Base-by-base conservation (phyloP, 2,888 invertebrate species). In the Nyleta sp. region DNA sequence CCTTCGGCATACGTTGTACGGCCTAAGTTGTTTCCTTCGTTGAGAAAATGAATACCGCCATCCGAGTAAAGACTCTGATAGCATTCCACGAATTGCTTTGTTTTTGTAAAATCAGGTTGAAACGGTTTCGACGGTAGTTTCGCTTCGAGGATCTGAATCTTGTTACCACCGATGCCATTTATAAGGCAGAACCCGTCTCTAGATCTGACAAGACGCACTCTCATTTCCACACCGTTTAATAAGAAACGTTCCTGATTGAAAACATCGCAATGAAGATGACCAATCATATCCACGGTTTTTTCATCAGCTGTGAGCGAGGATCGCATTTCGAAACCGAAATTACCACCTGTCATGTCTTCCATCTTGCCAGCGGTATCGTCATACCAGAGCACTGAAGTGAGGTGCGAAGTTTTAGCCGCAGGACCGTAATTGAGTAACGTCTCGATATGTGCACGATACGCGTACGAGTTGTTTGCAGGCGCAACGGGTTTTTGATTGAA, bases 11-110 rank as follows among this genome's bases (percentile, higher is more conserved):
- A 84, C 1, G 48, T 18, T 2, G 46, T 10, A 6, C 83, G 57
- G 6, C 52, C 44, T n/a, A 84, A 75, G 15, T 55, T 46, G 38
- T 83, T 79, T 5, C 81, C 83, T 11, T 78, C 67, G 22, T 84
- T 82, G n/a, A 72, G 38, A 22, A 83, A 81, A 52, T 80, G 79
- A 15, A 81, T 74, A n/a, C 79, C 80, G 1, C 74, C 79, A 1
- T 77, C 81, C 0, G 79, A 72, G 46, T 83, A 86, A 6, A 87
- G 28, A 0, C 82, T 85, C 20, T 84, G 81, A 57, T 85, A 87
- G 4, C 81, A 81, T 20, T 81, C 74, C 2, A 85, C 70, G 22
- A 73, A 83, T 7, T 50, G 13, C 17, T 71, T 64, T 0, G 40
- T 22, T 6, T 10, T 28, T 42, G 17, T 13, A 38, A 83, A 83